phyloP scores from a whole-genome alignment of 1,140 invertebrate species.

The Anadara kagoshimensis region DNA sequence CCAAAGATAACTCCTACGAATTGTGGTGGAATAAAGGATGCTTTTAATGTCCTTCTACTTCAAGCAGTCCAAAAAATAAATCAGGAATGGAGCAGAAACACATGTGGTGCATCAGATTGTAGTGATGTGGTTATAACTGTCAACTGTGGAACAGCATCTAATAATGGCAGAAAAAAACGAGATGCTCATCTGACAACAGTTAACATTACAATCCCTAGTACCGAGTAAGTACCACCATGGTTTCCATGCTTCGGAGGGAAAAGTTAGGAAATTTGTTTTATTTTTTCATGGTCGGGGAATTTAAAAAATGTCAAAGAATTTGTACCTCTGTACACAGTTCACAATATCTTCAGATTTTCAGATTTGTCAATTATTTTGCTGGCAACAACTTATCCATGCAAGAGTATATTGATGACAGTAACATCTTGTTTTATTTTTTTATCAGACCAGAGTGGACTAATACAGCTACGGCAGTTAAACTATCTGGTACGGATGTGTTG shows the following conservation, averaged over 20 bases:
- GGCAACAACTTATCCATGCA: too few species aligned
- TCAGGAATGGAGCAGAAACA: constrained; percentile 1
- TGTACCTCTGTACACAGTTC: too few species aligned
- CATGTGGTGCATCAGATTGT: constrained; percentile 39
- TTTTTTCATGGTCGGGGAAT: too few species aligned
- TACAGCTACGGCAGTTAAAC: not conserved
- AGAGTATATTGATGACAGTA: too few species aligned
- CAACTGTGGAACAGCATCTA: constrained; percentile 18
- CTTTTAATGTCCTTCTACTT: not conserved
- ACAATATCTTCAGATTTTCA: too few species aligned
- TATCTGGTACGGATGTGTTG: too few species aligned
- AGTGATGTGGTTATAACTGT: constrained; percentile 37
- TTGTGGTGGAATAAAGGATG: constrained; percentile 30
- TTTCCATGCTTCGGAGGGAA: too few species aligned
- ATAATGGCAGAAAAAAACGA: not conserved
- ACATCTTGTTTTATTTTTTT: too few species aligned
- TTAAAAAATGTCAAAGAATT: too few species aligned
- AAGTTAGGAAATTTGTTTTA: too few species aligned
- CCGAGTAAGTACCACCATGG: constrained; percentile 40
- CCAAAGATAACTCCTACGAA: constrained; percentile 26
- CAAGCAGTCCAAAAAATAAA: constrained; percentile 13
- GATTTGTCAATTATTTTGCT: too few species aligned
- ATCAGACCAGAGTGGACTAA: too few species aligned
- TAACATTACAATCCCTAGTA: constrained; percentile 14
- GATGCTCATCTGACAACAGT: constrained; percentile 1